These are phyloP conservation scores for Acropternis orthonyx DNA, from an alignment of 2,797 vertebrate species.

Conservation along the genomic window DNA sequence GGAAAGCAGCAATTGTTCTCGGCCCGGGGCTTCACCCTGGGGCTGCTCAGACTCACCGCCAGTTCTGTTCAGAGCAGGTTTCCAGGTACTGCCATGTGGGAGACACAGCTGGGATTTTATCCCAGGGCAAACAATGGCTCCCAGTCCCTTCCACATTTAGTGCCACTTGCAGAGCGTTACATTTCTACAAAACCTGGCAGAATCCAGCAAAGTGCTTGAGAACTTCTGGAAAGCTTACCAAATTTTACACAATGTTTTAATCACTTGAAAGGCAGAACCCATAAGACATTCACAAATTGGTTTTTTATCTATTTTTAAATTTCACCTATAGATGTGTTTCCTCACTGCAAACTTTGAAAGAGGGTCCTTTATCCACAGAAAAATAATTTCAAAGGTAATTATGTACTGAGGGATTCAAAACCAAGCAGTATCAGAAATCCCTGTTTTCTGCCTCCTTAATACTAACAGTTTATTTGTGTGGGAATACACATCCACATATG, in stretches of 20 bases:
- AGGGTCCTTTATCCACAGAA: not conserved
- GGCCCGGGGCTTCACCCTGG: not conserved
- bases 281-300: not conserved
- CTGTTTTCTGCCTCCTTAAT: not conserved
- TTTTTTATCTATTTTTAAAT: not conserved
- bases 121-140: not conserved
- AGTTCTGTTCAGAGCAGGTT: not conserved
- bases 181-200: not conserved
- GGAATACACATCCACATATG: not conserved
- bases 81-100: not conserved
- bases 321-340: not conserved
- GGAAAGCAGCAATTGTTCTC: conserved; percentile 10
- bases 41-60: not conserved
- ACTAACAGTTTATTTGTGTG: not conserved
- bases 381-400: not conserved
- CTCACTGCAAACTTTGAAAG: not conserved
- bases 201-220: not conserved
- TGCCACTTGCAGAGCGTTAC: not conserved
- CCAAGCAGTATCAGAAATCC: not conserved
- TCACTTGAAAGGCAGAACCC: not conserved
- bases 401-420: not conserved
- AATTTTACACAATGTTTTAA: not conserved
- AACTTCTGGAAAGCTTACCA: not conserved
- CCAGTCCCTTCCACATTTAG: not conserved
- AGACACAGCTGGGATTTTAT: not conserved